phyloP scores from a whole-genome alignment of 2,797 vertebrate species.

The Hydrophis major region DNA sequence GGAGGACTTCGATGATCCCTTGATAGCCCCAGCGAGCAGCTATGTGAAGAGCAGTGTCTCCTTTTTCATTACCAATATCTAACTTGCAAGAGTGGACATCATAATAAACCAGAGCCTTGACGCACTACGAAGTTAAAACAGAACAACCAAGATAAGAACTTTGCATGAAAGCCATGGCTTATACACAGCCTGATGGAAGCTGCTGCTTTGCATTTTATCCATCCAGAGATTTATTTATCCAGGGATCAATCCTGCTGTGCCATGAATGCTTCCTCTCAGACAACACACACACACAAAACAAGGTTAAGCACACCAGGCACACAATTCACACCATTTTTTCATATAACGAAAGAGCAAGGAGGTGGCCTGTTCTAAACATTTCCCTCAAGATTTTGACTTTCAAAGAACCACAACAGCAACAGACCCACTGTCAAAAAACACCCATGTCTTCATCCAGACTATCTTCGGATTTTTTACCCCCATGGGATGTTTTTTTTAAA shows the following conservation, averaged over 20 bases:
- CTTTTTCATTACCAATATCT: conserved; percentile 90
- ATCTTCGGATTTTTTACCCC: background rate
- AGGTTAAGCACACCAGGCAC: background rate
- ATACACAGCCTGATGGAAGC: background rate
- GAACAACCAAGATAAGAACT: conserved; percentile 24
- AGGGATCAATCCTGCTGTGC: background rate
- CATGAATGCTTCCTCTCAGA: background rate
- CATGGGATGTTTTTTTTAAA: background rate
- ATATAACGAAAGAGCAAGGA: background rate
- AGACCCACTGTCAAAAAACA: background rate
- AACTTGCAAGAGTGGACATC: conserved; percentile 83
- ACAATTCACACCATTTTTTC: background rate
- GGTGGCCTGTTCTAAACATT: background rate
- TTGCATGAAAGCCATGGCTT: background rate
- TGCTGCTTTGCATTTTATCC: background rate
- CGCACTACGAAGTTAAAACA: conserved; percentile 78
- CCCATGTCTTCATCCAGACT: background rate
- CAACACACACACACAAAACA: too few relatives aligned
- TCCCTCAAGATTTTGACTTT: background rate
- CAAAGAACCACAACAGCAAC: background rate
- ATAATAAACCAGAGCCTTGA: conserved; percentile 96
- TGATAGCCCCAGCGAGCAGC: conserved; percentile 96
- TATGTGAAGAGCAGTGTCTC: conserved; percentile 90
- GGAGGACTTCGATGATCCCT: conserved; percentile 87
- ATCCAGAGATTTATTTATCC: background rate